phyloP scores from a whole-genome alignment of 2,113 vertebrate species.

The Helogale parvula region DNA sequence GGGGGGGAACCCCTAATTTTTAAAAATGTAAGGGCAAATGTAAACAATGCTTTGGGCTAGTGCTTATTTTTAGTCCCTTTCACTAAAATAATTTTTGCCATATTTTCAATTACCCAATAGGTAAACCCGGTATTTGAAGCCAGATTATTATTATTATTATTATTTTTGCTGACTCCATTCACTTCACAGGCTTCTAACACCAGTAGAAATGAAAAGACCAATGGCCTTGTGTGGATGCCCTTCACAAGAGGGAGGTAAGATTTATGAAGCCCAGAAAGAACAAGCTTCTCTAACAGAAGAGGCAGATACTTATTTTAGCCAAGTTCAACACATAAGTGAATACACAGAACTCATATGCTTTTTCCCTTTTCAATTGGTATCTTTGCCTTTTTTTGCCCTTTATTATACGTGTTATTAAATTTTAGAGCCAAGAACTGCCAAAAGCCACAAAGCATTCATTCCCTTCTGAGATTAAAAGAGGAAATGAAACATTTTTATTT shows the following conservation, averaged over 20 bases:
- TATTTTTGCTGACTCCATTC: constrained; percentile 48
- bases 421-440: constrained; percentile 67
- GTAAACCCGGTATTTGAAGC: constrained; percentile 41
- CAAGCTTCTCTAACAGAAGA: neutral
- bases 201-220: constrained; percentile 36
- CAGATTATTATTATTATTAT: neutral
- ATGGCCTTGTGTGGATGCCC: constrained; percentile 14
- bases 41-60: constrained; percentile 15
- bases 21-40: neutral
- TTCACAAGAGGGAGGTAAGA: neutral
- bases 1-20: neutral
- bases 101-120: constrained; percentile 30
- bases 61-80: constrained; percentile 36
- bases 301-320: constrained; percentile 48
- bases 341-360: neutral
- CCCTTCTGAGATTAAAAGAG: constrained; percentile 68
- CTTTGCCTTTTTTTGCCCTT: neutral
- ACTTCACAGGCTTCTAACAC: neutral
- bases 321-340: constrained; percentile 34
- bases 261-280: neutral
- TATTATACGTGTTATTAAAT: constrained; percentile 66
- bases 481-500: constrained; percentile 84
- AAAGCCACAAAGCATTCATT: constrained; percentile 67
- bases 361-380: neutral
- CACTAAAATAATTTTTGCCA: constrained; percentile 15